A percentile compares a stretch with the other conserved stretches of the same genome.
phyloP scores from a whole-genome alignment of 2,113 vertebrate genomes.

The Platysternon megacephalum region DNA sequence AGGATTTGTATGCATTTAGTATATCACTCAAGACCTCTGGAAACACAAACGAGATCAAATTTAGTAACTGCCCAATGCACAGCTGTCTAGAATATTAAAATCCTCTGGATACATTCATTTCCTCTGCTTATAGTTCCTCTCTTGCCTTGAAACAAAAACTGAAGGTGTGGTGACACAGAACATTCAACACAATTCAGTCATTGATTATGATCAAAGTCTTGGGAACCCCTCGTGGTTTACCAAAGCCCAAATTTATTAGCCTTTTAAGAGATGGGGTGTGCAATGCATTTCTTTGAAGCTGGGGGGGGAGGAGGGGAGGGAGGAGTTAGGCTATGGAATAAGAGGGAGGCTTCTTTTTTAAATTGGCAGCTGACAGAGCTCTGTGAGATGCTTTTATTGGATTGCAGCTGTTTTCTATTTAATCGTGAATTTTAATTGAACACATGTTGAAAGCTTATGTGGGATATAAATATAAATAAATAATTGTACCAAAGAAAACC shows the following conservation, averaged over 20 bases:
- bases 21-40: neutral
- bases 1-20: neutral
- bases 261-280: neutral
- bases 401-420: rapidly evolving
- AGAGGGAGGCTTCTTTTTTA: neutral
- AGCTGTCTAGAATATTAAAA: neutral
- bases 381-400: neutral
- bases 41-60: neutral
- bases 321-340: neutral
- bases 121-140: neutral
- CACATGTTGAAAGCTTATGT: neutral
- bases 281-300: neutral
- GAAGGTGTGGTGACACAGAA: neutral
- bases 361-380: neutral
- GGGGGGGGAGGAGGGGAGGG: no score
- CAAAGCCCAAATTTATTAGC: neutral
- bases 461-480: rapidly evolving
- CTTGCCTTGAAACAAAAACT: neutral
- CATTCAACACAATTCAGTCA: neutral
- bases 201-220: neutral
- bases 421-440: rapidly evolving
- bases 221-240: neutral
- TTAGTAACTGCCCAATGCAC: neutral
- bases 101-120: neutral
- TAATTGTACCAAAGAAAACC: neutral